These are phyloP conservation scores for Lophochroa leadbeateri DNA, from an alignment of 2,113 vertebrate species.

Conservation along the genomic window DNA sequence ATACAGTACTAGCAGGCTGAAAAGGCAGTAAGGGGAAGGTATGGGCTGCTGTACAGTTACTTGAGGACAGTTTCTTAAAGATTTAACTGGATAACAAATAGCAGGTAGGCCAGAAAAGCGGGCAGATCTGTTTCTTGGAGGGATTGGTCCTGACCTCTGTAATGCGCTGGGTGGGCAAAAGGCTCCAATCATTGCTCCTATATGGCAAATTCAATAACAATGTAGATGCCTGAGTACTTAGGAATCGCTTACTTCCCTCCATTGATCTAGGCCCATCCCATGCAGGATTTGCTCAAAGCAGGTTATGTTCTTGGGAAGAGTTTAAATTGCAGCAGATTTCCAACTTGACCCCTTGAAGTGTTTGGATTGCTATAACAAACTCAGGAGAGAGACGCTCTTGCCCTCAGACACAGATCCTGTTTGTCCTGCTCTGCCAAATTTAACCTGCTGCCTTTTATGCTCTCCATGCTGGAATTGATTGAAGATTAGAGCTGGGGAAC, in stretches of 20 bases:
- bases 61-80: background rate
- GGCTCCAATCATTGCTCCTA: background rate
- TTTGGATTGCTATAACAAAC: background rate
- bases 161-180: background rate
- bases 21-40: background rate
- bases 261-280: background rate
- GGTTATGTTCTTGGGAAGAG: background rate
- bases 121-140: background rate
- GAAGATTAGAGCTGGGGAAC: background rate
- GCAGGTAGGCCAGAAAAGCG: background rate
- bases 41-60: background rate
- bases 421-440: constrained; percentile 29
- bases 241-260: background rate
- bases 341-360: background rate
- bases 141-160: background rate
- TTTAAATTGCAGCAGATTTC: background rate
- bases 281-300: background rate
- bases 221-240: background rate
- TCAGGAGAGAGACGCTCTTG: background rate
- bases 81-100: background rate
- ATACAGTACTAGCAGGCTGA: background rate
- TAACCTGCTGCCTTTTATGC: background rate
- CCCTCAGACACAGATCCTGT: background rate
- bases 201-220: background rate
- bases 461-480: background rate